Conservation (phyloP, 2,797 vertebrate genomes). For the Pangasius sanitwongsei region DNA sequence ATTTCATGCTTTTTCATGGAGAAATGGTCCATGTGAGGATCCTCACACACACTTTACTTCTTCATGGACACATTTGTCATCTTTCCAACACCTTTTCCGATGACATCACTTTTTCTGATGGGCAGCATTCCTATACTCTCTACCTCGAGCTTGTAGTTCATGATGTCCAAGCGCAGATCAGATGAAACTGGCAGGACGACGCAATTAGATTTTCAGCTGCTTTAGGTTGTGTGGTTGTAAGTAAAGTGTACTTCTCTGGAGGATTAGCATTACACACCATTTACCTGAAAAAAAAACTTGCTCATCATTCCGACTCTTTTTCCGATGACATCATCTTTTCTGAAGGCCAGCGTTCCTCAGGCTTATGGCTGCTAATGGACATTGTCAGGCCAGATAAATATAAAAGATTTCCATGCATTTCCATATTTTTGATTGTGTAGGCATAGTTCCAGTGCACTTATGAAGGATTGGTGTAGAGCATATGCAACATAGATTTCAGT, state of each 20-base stretch:
- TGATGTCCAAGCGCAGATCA: neutral
- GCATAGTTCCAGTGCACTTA: neutral
- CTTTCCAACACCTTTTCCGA: neutral
- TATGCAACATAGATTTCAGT: neutral
- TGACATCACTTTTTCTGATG: neutral
- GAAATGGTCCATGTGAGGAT: neutral
- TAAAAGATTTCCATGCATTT: neutral
- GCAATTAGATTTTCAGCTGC: neutral
- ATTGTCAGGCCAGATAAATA: neutral
- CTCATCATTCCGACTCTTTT: constrained; percentile 20
- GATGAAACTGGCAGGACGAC: neutral
- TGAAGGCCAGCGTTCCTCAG: constrained; percentile 35
- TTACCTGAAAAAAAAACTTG: neutral
- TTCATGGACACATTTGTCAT: neutral
- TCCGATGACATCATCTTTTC: constrained; percentile 52
- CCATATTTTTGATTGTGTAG: neutral
- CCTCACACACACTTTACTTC: neutral
- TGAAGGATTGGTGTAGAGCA: neutral
- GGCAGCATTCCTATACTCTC: neutral
- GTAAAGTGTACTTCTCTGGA: neutral
- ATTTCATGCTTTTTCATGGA: neutral
- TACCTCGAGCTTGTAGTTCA: neutral
- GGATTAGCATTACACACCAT: neutral
- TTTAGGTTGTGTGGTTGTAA: neutral
- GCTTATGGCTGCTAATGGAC: neutral